These are phyloP conservation scores for Capromys pilorides DNA, from an alignment of 2,797 vertebrate genomes.

Conservation along the genomic window DNA sequence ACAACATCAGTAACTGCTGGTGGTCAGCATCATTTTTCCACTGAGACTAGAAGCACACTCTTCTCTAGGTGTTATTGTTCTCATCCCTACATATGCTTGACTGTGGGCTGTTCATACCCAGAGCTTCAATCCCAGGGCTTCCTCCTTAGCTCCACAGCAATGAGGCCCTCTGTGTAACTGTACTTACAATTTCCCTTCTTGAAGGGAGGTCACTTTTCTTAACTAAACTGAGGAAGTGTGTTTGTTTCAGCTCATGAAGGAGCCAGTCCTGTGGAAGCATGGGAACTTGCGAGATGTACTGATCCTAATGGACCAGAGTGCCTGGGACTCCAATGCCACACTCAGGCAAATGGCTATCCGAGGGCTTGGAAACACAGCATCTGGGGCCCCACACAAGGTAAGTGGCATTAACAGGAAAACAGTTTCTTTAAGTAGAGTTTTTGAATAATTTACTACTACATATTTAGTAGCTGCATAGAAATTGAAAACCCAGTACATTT, in stretches of 20 bases:
- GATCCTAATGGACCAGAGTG: slow-evolving; percentile 74
- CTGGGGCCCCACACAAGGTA: slow-evolving; percentile 77
- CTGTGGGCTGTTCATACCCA: background rate
- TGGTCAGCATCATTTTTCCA: background rate
- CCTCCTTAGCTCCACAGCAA: background rate
- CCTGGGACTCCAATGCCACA: slow-evolving; percentile 72
- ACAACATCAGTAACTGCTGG: background rate
- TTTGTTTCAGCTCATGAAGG: slow-evolving; percentile 78
- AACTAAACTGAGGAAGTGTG: slow-evolving; percentile 5
- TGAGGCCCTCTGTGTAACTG: background rate
- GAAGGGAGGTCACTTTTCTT: background rate
- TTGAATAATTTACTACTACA: background rate
- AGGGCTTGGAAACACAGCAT: slow-evolving; percentile 70
- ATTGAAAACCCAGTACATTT: slow-evolving; percentile 20
- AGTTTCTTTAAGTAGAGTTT: background rate
- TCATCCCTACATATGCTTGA: background rate
- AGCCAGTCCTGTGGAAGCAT: slow-evolving; percentile 75
- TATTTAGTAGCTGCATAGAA: background rate
- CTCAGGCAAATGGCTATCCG: slow-evolving; percentile 79
- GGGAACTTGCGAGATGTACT: slow-evolving; percentile 70
- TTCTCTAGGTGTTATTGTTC: background rate
- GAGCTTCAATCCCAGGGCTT: background rate
- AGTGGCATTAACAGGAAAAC: background rate
- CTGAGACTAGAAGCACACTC: background rate
- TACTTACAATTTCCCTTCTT: background rate